Evolutionary conservation across 2,888 invertebrate species (phyloP).

Genomic region (Dryobota labecula): DNA sequence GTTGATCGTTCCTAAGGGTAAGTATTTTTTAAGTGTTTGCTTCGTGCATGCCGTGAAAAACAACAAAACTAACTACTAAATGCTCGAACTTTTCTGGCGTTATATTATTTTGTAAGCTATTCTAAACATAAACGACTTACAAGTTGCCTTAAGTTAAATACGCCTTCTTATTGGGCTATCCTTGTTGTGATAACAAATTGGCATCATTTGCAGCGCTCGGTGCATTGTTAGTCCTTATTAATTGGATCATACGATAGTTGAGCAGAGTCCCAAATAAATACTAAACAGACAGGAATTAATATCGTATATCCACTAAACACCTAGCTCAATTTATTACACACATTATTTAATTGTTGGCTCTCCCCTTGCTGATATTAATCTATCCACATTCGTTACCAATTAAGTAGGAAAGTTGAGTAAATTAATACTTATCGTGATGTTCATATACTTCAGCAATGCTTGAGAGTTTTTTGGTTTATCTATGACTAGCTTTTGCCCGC

Average conservation of each 20-base stretch:
- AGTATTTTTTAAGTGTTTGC: neutral
- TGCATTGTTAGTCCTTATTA: conserved; percentile 16
- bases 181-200: conserved; percentile 12
- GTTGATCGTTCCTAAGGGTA: too few relatives aligned
- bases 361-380: conserved; percentile 18
- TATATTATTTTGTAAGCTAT: neutral
- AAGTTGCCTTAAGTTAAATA: conserved; percentile 7
- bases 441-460: neutral
- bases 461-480: conserved; percentile 3
- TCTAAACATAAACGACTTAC: conserved; percentile 13
- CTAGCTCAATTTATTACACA: conserved; percentile 31
- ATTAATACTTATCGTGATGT: conserved; percentile 5
- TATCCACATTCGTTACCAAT: conserved; percentile 10
- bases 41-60: neutral
- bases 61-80: neutral
- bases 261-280: conserved; percentile 30
- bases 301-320: conserved; percentile 34
- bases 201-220: conserved; percentile 32
- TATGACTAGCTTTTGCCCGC: too few relatives aligned
- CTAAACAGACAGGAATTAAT: conserved; percentile 38
- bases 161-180: neutral
- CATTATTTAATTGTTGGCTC: conserved; percentile 33
- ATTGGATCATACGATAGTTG: conserved; percentile 9
- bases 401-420: conserved; percentile 7
- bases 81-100: neutral